phyloP scores from a whole-genome alignment of 53 echinoderm and acorn worm species.

The Apostichopus leukothele region DNA sequence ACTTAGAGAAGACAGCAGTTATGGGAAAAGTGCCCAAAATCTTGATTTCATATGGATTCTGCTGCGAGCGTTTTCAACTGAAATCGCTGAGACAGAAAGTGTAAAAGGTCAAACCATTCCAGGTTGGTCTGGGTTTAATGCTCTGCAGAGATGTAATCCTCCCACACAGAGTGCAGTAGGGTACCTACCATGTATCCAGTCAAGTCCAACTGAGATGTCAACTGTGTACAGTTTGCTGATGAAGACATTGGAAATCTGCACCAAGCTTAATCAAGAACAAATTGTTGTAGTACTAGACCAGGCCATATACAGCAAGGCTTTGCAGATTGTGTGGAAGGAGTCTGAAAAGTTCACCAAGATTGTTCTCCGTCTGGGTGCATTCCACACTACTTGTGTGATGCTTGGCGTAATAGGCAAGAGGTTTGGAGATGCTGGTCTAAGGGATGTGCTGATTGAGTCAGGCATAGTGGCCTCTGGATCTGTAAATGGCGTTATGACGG shows the following conservation, averaged over 20 bases:
- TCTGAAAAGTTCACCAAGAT: conserved; percentile 17
- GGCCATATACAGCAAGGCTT: conserved; percentile 61
- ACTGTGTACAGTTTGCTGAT: conserved; percentile 50
- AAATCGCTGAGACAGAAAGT: neutral
- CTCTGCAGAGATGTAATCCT: conserved; percentile 37
- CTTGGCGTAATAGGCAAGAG: conserved; percentile 52
- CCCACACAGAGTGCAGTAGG: neutral
- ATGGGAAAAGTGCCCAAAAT: neutral
- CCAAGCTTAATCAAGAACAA: neutral
- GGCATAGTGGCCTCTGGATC: too few species aligned
- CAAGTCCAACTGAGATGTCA: conserved; percentile 55
- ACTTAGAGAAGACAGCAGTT: neutral
- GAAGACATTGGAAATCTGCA: conserved; percentile 36
- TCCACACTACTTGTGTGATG: conserved; percentile 52
- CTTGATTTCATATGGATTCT: conserved; percentile 19
- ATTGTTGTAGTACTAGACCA: conserved; percentile 62
- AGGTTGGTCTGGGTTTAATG: conserved; percentile 56
- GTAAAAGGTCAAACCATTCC: conserved; percentile 40
- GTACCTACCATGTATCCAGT: conserved; percentile 50
- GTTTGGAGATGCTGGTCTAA: too few species aligned
- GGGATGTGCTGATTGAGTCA: too few species aligned
- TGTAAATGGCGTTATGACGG: conserved; percentile 55
- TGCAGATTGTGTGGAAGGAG: conserved; percentile 57
- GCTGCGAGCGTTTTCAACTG: too few species aligned
- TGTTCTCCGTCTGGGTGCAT: conserved; percentile 55